A percentile compares a stretch with the other conserved stretches of the same genome.
phyloP scores from a whole-genome alignment of 2,113 vertebrate species.

The Pyxicephalus adspersus region DNA sequence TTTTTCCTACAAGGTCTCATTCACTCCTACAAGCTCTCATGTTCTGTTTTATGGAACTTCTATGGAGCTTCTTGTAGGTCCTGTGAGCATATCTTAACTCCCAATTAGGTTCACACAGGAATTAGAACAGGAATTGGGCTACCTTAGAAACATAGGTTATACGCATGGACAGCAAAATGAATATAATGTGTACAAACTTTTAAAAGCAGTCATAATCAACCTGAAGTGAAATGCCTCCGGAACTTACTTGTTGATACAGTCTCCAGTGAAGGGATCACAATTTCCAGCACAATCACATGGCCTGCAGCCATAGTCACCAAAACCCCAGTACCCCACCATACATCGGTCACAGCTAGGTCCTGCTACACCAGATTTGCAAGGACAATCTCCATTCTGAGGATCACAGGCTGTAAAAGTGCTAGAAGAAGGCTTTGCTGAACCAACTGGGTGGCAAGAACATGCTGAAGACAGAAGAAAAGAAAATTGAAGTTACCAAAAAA shows the following conservation, averaged over 20 bases:
- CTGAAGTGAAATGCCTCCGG: not conserved
- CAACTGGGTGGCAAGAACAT: slow-evolving; percentile 87
- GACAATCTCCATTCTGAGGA: slow-evolving; percentile 86
- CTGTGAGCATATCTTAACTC: too few relatives aligned
- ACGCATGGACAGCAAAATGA: too few relatives aligned
- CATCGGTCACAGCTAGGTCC: slow-evolving; percentile 88
- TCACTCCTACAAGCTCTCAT: too few relatives aligned
- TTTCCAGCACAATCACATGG: slow-evolving; percentile 89
- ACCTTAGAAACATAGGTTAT: too few relatives aligned
- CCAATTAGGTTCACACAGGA: too few relatives aligned
- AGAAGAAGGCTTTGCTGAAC: slow-evolving; percentile 78
- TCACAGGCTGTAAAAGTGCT: slow-evolving; percentile 79
- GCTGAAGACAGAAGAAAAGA: slow-evolving; percentile 67
- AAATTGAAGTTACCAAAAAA: not conserved
- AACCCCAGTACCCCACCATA: slow-evolving; percentile 95
- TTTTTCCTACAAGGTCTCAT: too few relatives aligned
- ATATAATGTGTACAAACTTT: too few relatives aligned
- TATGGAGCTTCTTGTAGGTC: too few relatives aligned
- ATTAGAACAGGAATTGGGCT: too few relatives aligned
- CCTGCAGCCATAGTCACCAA: slow-evolving; percentile 86
- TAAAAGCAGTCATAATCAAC: too few relatives aligned
- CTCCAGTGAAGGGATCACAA: slow-evolving; percentile 88
- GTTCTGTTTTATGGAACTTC: too few relatives aligned
- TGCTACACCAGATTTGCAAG: slow-evolving; percentile 91
- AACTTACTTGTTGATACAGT: slow-evolving; percentile 84